A percentile compares a stretch with the other conserved stretches of the same genome.
phyloP scores from a whole-genome alignment of 2,888 invertebrate genomes.

The Hirtodrosophila alboralis region DNA sequence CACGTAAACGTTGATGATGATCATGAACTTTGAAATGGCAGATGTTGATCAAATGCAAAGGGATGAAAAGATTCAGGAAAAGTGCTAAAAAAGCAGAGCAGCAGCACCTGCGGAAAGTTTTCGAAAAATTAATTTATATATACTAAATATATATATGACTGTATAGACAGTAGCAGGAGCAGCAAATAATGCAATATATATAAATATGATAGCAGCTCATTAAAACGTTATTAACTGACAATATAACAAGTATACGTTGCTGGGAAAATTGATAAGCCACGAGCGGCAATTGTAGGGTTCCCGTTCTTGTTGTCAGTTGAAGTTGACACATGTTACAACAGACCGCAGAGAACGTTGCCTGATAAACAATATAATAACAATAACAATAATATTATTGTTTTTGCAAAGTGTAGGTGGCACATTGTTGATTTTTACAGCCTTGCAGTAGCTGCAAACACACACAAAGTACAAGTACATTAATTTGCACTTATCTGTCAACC shows the following conservation, averaged over 20 bases:
- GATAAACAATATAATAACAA: conserved; percentile 65
- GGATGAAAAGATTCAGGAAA: background rate
- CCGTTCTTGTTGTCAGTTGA: conserved; percentile 6
- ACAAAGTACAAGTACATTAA: conserved; percentile 13
- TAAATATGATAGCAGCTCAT: conserved; percentile 39
- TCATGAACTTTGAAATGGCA: conserved; percentile 59
- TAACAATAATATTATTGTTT: conserved; percentile 71
- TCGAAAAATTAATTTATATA: conserved; percentile 56
- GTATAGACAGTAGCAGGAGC: conserved; percentile 14
- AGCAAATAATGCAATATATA: conserved; percentile 24
- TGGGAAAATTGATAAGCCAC: conserved; percentile 72
- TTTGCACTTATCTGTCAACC: conserved; percentile 48
- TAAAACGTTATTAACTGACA: conserved; percentile 58
- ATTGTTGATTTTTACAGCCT: conserved; percentile 54
- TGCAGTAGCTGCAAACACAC: conserved; percentile 26
- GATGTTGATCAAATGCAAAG: conserved; percentile 35
- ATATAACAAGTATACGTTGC: conserved; percentile 23
- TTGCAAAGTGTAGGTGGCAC: conserved; percentile 54
- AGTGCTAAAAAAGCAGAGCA: background rate
- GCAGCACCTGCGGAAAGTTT: conserved; percentile 69
- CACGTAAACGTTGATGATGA: conserved; percentile 24
- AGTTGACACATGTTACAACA: conserved; percentile 28
- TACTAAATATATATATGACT: too few relatives aligned
- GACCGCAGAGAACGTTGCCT: conserved; percentile 14
- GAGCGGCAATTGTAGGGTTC: conserved; percentile 10